These are phyloP conservation scores for Rhegmatorhina hoffmannsi DNA, from an alignment of 2,113 vertebrate genomes.

Conservation along the genomic window DNA sequence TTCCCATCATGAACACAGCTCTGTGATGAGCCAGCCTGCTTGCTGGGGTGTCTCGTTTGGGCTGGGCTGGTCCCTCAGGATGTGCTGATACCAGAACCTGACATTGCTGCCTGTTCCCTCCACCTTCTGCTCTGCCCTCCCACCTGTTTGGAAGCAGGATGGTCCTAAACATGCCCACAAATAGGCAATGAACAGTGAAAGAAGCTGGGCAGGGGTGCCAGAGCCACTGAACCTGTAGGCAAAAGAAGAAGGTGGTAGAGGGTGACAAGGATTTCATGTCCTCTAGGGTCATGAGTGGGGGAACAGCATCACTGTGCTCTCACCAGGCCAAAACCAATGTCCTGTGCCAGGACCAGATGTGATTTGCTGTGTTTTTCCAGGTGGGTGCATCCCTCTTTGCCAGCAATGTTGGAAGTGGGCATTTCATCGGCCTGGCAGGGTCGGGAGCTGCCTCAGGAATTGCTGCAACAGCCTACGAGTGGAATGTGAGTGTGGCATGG, in stretches of 20 bases:
- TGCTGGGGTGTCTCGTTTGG: background rate
- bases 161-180: background rate
- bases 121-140: background rate
- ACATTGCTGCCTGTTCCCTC: background rate
- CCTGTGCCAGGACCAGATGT: background rate
- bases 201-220: background rate
- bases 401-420: constrained; percentile 96
- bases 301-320: background rate
- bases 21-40: background rate
- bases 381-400: constrained; percentile 95
- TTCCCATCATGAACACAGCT: rapidly evolving
- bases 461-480: constrained; percentile 87
- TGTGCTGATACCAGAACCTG: background rate
- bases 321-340: background rate
- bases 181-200: background rate
- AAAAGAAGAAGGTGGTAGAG: background rate
- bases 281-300: rapidly evolving
- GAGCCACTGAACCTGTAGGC: background rate
- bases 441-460: constrained; percentile 91
- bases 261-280: background rate
- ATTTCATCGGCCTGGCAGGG: constrained; percentile 94
- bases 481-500: constrained; percentile 81
- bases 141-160: background rate
- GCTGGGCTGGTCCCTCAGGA: background rate
- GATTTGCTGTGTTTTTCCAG: constrained; percentile 55